phyloP scores from a whole-genome alignment of 2,113 vertebrate species.

The Polyodon spathula region DNA sequence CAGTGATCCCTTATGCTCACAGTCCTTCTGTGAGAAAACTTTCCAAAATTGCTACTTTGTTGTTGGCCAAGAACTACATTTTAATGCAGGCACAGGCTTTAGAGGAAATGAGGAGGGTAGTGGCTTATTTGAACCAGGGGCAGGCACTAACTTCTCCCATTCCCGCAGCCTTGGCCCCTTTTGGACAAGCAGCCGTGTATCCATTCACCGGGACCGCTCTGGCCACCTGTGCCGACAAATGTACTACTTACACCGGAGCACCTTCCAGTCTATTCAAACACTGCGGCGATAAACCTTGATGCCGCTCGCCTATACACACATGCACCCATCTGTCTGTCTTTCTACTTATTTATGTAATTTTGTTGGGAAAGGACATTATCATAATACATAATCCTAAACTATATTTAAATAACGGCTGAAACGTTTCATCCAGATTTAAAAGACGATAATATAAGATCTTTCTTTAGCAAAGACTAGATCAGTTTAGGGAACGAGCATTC shows the following conservation, averaged over 20 bases:
- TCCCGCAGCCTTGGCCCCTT: slow-evolving; percentile 70
- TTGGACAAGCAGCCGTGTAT: slow-evolving; percentile 79
- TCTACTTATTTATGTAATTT: slow-evolving; percentile 32
- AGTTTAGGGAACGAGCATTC: slow-evolving; percentile 24
- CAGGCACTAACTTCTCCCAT: slow-evolving; percentile 71
- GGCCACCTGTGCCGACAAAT: slow-evolving; percentile 78
- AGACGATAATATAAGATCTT: slow-evolving; percentile 19
- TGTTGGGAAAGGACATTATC: slow-evolving; percentile 43
- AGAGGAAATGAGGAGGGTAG: slow-evolving; percentile 92
- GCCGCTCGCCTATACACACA: slow-evolving; percentile 4
- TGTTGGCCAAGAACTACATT: slow-evolving; percentile 98
- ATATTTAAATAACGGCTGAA: slow-evolving; percentile 39
- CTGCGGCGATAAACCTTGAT: slow-evolving; percentile 84
- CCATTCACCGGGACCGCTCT: slow-evolving; percentile 75
- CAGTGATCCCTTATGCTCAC: slow-evolving; percentile 95
- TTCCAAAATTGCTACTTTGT: slow-evolving; percentile 95
- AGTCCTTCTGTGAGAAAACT: slow-evolving; percentile 96
- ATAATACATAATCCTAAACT: slow-evolving; percentile 41
- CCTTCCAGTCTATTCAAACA: slow-evolving; percentile 84
- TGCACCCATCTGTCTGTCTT: slow-evolving; percentile 28
- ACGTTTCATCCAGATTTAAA: slow-evolving; percentile 35
- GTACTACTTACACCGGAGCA: slow-evolving; percentile 72
- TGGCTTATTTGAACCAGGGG: slow-evolving; percentile 88
- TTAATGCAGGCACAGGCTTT: slow-evolving; percentile 97
- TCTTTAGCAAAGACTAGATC: slow-evolving; percentile 27